These are phyloP conservation scores for Trichogramma evanescens DNA, from an alignment of 2,888 invertebrate genomes.

Conservation along the genomic window DNA sequence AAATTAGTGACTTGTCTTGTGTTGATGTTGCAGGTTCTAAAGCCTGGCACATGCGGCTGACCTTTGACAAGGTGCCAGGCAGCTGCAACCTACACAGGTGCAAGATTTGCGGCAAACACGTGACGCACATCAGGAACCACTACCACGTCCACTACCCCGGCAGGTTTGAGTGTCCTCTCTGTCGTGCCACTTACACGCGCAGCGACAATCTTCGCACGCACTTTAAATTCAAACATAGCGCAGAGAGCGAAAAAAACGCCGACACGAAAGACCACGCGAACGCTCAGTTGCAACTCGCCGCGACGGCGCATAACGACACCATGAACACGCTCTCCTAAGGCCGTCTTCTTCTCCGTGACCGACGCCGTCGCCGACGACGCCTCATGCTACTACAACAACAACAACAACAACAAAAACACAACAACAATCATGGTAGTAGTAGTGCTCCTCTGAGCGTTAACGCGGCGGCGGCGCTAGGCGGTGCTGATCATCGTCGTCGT, in stretches of 20 bases:
- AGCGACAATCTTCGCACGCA: constrained; percentile 88
- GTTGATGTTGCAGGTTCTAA: constrained; percentile 80
- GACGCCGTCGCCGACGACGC: constrained; percentile 31
- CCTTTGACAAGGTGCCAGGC: constrained; percentile 87
- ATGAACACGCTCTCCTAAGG: constrained; percentile 55
- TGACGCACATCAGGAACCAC: constrained; percentile 90
- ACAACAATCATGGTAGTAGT: too few species aligned
- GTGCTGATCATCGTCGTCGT: neutral
- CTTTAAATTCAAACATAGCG: constrained; percentile 89
- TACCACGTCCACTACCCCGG: constrained; percentile 91
- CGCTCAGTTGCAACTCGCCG: constrained; percentile 53
- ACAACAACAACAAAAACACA: too few species aligned
- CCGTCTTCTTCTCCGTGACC: constrained; percentile 27
- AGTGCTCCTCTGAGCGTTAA: too few species aligned
- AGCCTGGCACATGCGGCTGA: constrained; percentile 92
- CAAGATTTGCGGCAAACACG: constrained; percentile 91
- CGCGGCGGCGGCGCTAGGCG: constrained; percentile 1
- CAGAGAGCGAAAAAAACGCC: constrained; percentile 68
- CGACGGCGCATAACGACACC: constrained; percentile 47
- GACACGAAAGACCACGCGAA: constrained; percentile 59
- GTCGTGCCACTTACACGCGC: constrained; percentile 84
- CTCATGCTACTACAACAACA: neutral
- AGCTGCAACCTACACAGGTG: constrained; percentile 89
- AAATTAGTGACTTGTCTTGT: constrained; percentile 50
- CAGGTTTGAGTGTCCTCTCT: constrained; percentile 84